These are phyloP conservation scores for Sycobia sp. DNA, from an alignment of 1,140 invertebrate species.

Conservation along the genomic window DNA sequence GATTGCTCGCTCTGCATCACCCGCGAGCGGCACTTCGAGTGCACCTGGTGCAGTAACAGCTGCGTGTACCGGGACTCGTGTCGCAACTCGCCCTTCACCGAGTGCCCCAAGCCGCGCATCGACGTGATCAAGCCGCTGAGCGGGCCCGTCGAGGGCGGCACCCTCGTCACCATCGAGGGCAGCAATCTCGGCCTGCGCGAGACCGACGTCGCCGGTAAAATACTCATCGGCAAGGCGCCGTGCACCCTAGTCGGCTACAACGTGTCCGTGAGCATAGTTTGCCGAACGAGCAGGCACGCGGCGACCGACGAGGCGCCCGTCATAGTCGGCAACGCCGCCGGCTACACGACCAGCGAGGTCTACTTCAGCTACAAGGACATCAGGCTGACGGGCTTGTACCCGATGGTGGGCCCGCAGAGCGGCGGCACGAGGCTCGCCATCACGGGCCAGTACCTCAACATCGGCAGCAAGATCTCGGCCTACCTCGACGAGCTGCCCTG, in stretches of 20 bases:
- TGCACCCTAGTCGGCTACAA: conserved; percentile 89
- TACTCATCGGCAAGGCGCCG: conserved; percentile 86
- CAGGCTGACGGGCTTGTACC: conserved; percentile 78
- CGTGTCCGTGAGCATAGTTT: conserved; percentile 90
- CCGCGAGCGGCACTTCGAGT: conserved; percentile 83
- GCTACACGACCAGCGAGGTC: conserved; percentile 85
- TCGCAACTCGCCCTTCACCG: conserved; percentile 71
- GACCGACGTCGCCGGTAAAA: conserved; percentile 88
- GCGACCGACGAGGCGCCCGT: conserved; percentile 79
- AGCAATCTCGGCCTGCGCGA: conserved; percentile 91
- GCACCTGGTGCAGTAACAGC: conserved; percentile 88
- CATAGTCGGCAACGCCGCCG: conserved; percentile 87
- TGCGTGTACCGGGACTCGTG: conserved; percentile 87
- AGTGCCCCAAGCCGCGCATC: conserved; percentile 91
- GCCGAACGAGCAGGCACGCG: conserved; percentile 79
- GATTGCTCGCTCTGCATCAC: conserved; percentile 95
- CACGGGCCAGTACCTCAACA: conserved; percentile 89
- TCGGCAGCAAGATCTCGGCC: conserved; percentile 87
- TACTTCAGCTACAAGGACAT: conserved; percentile 90
- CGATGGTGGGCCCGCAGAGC: conserved; percentile 86
- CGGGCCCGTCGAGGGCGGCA: conserved; percentile 95
- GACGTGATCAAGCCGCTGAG: conserved; percentile 93
- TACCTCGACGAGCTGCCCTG: conserved; percentile 89
- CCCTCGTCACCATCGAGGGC: conserved; percentile 92
- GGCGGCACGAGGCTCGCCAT: conserved; percentile 93